These are phyloP conservation scores for Halichondria panicea DNA, from an alignment of 37 sponge, comb jelly and placozoan species.

Conservation along the genomic window DNA sequence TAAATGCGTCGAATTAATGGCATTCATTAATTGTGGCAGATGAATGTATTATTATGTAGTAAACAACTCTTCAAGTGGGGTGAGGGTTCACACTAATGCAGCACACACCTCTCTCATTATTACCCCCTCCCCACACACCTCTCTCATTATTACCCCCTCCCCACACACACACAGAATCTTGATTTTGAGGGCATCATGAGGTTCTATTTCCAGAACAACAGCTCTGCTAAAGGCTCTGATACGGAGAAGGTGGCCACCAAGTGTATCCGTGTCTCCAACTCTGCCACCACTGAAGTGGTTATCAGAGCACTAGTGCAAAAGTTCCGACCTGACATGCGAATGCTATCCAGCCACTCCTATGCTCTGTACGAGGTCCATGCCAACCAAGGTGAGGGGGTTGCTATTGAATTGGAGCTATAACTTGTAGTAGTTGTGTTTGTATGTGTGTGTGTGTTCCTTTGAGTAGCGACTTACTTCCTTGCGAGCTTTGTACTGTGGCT, in stretches of 20 bases:
- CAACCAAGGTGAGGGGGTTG: conserved; percentile 53
- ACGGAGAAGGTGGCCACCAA: conserved; percentile 68
- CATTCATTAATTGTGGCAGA: too few relatives aligned
- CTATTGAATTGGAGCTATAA: conserved; percentile 1
- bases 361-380: conserved; percentile 76
- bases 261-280: conserved; percentile 77
- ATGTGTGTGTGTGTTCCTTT: conserved; percentile 4
- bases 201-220: conserved; percentile 71
- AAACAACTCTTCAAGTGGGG: too few relatives aligned
- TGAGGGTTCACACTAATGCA: too few relatives aligned
- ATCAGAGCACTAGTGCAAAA: conserved; percentile 75
- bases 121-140: neutral
- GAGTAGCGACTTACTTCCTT: neutral
- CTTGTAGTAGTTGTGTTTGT: too few relatives aligned
- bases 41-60: too few relatives aligned
- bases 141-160: neutral
- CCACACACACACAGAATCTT: conserved; percentile 36
- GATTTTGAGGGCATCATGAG: conserved; percentile 87
- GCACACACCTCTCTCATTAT: too few relatives aligned
- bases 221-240: neutral
- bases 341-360: conserved; percentile 58
- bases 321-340: conserved; percentile 85
- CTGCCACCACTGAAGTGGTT: conserved; percentile 54
- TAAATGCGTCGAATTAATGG: too few relatives aligned
- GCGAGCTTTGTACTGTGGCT: too few relatives aligned